These are phyloP conservation scores for Digitonthophagus gazella DNA, from an alignment of 2,888 invertebrate genomes.

Conservation along the genomic window DNA sequence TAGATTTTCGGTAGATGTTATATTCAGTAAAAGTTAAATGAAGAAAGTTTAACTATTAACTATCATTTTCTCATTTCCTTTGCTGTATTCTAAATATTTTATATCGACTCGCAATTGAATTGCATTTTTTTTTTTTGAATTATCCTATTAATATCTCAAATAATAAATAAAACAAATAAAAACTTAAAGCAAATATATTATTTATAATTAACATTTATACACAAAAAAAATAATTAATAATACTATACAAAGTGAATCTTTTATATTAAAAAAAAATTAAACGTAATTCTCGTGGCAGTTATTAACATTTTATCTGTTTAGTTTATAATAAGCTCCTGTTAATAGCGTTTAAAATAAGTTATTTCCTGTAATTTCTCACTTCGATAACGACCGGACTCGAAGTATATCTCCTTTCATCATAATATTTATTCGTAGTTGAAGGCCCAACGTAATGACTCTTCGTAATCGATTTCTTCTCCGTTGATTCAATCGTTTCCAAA, in stretches of 20 bases:
- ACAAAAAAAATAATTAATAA: conserved; percentile 21
- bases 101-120: no score
- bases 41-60: no score
- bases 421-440: conserved; percentile 52
- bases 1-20: no score
- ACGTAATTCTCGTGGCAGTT: conserved; percentile 16
- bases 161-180: conserved; percentile 6
- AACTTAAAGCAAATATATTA: conserved; percentile 12
- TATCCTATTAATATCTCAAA: no score
- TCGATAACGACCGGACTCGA: conserved; percentile 61
- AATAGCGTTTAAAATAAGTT: conserved; percentile 11
- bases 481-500: conserved; percentile 68
- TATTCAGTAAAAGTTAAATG: no score
- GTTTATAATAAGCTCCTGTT: conserved; percentile 8
- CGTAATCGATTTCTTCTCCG: conserved; percentile 68
- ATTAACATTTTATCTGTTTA: conserved; percentile 5
- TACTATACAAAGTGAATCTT: conserved; percentile 20
- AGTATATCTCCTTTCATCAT: conserved; percentile 51
- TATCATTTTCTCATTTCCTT: no score
- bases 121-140: no score
- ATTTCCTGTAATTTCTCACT: conserved; percentile 52
- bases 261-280: conserved; percentile 16
- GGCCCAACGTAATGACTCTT: conserved; percentile 56
- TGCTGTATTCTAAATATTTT: no score
- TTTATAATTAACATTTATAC: background rate